These are phyloP conservation scores for Micronycteris hirsuta DNA, from an alignment of 2,113 vertebrate genomes.

Conservation along the genomic window DNA sequence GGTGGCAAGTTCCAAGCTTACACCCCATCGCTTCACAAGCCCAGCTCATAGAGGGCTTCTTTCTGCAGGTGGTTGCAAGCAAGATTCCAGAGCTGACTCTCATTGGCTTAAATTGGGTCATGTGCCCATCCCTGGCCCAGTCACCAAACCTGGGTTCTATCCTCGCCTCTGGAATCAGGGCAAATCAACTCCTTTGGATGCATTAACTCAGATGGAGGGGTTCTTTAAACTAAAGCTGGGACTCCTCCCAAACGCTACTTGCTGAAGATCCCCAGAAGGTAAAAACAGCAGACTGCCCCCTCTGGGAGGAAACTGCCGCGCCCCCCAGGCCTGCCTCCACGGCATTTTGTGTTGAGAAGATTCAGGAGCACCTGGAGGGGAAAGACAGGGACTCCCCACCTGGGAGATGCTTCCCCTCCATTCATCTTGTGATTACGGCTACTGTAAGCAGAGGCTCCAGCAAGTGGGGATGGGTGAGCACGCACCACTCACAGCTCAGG, in stretches of 20 bases:
- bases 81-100: neutral
- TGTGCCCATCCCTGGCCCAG: fast-evolving
- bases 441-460: neutral
- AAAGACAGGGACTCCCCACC: neutral
- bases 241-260: neutral
- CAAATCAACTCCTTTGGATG: fast-evolving
- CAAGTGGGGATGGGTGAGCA: neutral
- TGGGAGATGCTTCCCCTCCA: neutral
- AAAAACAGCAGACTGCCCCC: neutral
- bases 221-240: neutral
- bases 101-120: neutral
- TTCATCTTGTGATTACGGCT: neutral
- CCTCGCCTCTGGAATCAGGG: neutral
- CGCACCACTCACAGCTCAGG: neutral
- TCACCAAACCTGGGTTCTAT: neutral
- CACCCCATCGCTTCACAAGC: neutral
- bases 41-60: neutral
- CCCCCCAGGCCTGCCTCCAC: neutral
- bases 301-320: too few relatives aligned
- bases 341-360: neutral
- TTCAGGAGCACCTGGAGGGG: neutral
- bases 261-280: neutral
- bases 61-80: neutral
- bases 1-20: too few relatives aligned
- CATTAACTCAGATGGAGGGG: fast-evolving